Percentiles rank a stretch among this genome's conserved stretches.
phyloP scores from a whole-genome alignment of 2,888 invertebrate genomes.

The Eurois occulta region DNA sequence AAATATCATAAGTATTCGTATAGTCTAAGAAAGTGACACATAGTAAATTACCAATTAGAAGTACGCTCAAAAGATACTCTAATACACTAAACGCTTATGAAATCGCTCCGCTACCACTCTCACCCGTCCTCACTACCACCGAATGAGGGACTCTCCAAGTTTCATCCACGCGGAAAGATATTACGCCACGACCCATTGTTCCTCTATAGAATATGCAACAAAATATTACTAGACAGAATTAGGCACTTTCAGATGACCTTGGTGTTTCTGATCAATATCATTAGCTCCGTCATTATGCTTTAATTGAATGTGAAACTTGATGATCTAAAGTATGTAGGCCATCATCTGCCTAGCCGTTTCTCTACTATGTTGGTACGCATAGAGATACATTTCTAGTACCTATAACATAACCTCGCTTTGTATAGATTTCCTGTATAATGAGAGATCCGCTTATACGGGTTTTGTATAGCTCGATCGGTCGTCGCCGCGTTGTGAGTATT shows the following conservation, averaged over 20 bases:
- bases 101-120: slow-evolving; percentile 10
- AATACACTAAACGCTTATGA: neutral
- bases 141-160: slow-evolving; percentile 53
- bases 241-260: slow-evolving; percentile 42
- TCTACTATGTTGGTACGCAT: neutral
- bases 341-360: neutral
- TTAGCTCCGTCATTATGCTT: slow-evolving; percentile 5
- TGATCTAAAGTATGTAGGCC: neutral
- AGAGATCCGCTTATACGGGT: too few species aligned
- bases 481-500: too few species aligned
- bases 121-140: neutral
- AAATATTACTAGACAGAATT: slow-evolving; percentile 53
- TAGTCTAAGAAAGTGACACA: too few species aligned
- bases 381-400: too few species aligned
- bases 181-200: slow-evolving; percentile 62
- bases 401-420: too few species aligned
- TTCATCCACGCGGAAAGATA: slow-evolving; percentile 52
- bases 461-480: too few species aligned
- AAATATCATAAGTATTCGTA: too few species aligned
- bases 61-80: neutral
- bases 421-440: too few species aligned
- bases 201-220: slow-evolving; percentile 40
- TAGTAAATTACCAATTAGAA: neutral
- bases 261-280: slow-evolving; percentile 23
- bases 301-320: slow-evolving; percentile 14